Base-by-base conservation (phyloP, 2,113 vertebrate genomes). In the Tonatia bakeri region DNA sequence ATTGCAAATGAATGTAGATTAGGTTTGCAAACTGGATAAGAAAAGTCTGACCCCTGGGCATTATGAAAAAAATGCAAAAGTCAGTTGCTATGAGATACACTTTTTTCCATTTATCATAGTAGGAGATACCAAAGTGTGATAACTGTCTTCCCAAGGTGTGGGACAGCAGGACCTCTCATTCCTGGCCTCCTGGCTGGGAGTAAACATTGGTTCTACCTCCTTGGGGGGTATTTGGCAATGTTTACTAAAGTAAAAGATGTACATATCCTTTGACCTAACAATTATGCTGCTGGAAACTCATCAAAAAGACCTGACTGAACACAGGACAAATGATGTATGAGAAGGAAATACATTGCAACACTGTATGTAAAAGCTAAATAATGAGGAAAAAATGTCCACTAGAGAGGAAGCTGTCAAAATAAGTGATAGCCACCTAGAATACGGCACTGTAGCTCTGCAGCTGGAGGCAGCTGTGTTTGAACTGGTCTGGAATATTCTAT, bases 401-500 rank as follows among this genome's bases (percentile, higher is more conserved):
- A 77, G 80, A 82, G 80, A 24, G 40, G 50, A 70, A 82, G 38
- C 81, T 84, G 95, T 96, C 95, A 75, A 17, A 20, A 7, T 69
- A 83, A 92, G 81, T 67, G 26, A 31, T 1, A 81, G 52, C 45
- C 85, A 28, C 67, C 61, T 28, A 8, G 36, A 79, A 65, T 4
- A 33, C 3, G 43, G 43, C 81, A 82, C 38, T 50, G 38, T 87
- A 15, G 67, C 69, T 67, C 89, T 45, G 70, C 92, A 94, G 95
- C 92, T 90, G 92, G 85, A 92, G 81, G 76, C 86, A 93, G 94
- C 95, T 93, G 76, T 87, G 94, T 70, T 43, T 64, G 70, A 7
- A 10, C 69, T 45, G 84, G 82, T 50, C 16, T 0, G 33, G 81
- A 83, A 61, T 36, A 67, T 50, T 43, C 61, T 40, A 36, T 2